phyloP scores from a whole-genome alignment of 2,113 vertebrate species.

The Piliocolobus tephrosceles region DNA sequence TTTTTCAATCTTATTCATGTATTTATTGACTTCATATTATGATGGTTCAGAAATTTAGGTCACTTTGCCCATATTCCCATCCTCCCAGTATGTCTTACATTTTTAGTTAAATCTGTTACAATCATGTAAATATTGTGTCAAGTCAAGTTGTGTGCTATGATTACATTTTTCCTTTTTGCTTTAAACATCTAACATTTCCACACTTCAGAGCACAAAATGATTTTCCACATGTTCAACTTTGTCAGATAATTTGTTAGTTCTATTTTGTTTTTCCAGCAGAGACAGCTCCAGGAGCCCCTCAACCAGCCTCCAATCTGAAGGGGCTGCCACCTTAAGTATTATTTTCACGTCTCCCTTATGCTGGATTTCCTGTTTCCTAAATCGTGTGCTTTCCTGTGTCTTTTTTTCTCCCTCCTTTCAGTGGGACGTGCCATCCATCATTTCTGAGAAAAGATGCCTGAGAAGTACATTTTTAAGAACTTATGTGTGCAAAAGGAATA shows the following conservation, averaged over 20 bases:
- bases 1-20: neutral
- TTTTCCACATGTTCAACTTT: neutral
- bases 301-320: neutral
- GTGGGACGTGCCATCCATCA: neutral
- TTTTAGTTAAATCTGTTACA: neutral
- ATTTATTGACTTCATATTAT: neutral
- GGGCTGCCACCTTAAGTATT: accelerated
- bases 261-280: neutral
- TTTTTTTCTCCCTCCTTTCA: neutral
- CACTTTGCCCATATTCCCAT: accelerated
- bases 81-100: no score
- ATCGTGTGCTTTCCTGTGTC: neutral
- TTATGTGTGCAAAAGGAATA: neutral
- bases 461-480: neutral
- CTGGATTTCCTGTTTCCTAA: neutral
- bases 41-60: no score
- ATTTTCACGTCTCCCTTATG: no score
- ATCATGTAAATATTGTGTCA: accelerated
- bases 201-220: neutral
- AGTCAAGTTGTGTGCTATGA: neutral
- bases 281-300: accelerated
- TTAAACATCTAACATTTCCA: neutral
- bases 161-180: neutral
- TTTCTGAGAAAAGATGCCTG: neutral
- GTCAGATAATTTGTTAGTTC: neutral